Base-by-base conservation (phyloP, 2,113 vertebrate genomes). In the Smithornis capensis region DNA sequence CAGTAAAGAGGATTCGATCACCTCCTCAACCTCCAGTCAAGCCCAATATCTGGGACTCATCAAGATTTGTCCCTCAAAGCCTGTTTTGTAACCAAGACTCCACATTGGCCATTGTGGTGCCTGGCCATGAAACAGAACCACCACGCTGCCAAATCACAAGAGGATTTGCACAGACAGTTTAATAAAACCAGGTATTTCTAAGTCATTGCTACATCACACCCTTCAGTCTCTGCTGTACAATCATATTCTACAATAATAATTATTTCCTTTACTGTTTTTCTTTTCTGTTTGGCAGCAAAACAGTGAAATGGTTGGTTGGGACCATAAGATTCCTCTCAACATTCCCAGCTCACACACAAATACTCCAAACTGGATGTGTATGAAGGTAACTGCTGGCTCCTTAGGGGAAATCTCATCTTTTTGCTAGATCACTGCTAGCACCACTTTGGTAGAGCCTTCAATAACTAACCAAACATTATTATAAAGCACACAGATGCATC, bases 1-100 rank as follows among this genome's bases (percentile, higher is more conserved):
- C 3, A 90, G 89, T 65, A 94, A 96, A 96, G 96, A 96, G 92
- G 96, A 96, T 95, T 96, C 95, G 52, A 95, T 77, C 92, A 83
- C 70, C 87, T 91, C 67, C 53, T 42, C 90, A 95, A 29, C 45
- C 90, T 95, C 84, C 42, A 93, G 85, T 45, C 91, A 80, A 94
- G 93, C 16, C 78, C 37, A 88, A 8, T 96, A 93, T 92, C 94
- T 94, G 64, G 74, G 93, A 67, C 92, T 96, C 74, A 90, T 90
- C 78, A 87, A 96, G 93, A 95, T 91, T 92, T 96, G 93, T 86
- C 56, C 70, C 90, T 93, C 77, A 94, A 94, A 95, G 85, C 90
- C 85, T 95, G 93, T 96, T 96, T 96, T 93, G 80, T 96, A 96
- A 97, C 69, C 64, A 88, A 92, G 85, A 90, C 85, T 73, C 77